These are phyloP conservation scores for Haplotaxodon microlepis DNA, from an alignment of 2,113 vertebrate genomes.

Conservation along the genomic window DNA sequence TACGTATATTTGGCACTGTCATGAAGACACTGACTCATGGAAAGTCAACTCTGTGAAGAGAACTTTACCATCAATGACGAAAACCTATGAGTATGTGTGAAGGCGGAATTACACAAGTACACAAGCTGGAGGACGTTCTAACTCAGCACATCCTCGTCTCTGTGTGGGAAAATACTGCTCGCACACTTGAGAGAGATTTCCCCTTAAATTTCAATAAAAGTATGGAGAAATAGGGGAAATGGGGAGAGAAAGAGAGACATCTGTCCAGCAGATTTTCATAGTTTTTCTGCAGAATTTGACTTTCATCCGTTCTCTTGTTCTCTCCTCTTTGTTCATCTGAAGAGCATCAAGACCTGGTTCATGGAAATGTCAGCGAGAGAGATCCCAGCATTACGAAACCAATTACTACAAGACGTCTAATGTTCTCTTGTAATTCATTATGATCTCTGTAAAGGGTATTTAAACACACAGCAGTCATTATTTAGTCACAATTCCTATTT, in stretches of 20 bases:
- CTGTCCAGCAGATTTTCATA: constrained; percentile 53
- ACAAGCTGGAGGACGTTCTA: neutral
- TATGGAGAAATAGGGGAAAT: neutral
- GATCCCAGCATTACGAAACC: neutral
- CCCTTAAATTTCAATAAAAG: neutral
- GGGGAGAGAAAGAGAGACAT: constrained; percentile 36
- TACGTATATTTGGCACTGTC: neutral
- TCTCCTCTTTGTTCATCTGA: constrained; percentile 42
- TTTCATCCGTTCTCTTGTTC: constrained; percentile 31
- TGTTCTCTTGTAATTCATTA: neutral
- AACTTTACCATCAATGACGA: neutral
- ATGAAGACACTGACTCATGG: neutral
- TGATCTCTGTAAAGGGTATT: neutral
- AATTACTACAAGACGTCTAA: neutral
- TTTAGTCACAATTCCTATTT: neutral
- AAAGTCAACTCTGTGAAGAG: neutral
- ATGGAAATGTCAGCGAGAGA: constrained; percentile 32
- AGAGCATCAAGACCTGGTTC: constrained; percentile 49
- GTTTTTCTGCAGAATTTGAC: constrained; percentile 22
- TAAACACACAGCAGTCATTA: neutral
- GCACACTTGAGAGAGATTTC: neutral
- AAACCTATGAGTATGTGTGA: neutral
- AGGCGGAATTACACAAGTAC: neutral
- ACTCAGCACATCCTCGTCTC: neutral
- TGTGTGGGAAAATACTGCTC: neutral